Evolutionary conservation across 2,113 vertebrate genomes (phyloP).

Genomic region (Daubentonia madagascariensis): DNA sequence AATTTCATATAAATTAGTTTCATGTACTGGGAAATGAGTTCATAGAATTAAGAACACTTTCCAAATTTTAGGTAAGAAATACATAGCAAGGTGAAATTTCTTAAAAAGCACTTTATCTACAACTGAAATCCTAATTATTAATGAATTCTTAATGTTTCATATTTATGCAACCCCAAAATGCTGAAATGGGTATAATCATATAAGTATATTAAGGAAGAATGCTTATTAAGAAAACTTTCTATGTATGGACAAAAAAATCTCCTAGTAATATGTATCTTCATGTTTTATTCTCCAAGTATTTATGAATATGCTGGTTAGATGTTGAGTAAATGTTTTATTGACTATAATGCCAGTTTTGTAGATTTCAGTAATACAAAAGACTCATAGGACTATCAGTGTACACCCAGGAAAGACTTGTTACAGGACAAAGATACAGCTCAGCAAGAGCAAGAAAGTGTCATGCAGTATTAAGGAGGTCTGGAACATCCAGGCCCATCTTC

Average conservation of each 20-base stretch:
- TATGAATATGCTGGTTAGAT: not conserved
- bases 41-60: not conserved
- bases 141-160: not conserved
- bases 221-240: too few species aligned
- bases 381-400: not conserved
- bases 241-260: not conserved
- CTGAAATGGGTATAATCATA: not conserved
- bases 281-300: not conserved
- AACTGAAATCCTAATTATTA: not conserved
- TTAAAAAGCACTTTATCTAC: too few species aligned
- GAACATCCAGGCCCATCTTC: not conserved
- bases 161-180: not conserved
- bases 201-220: too few species aligned
- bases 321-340: not conserved
- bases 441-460: not conserved
- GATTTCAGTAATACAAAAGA: not conserved
- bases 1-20: not conserved
- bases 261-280: too few species aligned
- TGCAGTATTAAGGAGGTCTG: fast-evolving
- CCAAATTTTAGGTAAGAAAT: not conserved
- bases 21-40: not conserved
- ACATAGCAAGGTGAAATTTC: too few species aligned
- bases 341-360: not conserved
- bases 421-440: fast-evolving
- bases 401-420: not conserved